Evolutionary conservation across 2,888 invertebrate species (phyloP), one percentile per base, ranked within the genome.

Genomic region (Aspidapion aeneum): DNA sequence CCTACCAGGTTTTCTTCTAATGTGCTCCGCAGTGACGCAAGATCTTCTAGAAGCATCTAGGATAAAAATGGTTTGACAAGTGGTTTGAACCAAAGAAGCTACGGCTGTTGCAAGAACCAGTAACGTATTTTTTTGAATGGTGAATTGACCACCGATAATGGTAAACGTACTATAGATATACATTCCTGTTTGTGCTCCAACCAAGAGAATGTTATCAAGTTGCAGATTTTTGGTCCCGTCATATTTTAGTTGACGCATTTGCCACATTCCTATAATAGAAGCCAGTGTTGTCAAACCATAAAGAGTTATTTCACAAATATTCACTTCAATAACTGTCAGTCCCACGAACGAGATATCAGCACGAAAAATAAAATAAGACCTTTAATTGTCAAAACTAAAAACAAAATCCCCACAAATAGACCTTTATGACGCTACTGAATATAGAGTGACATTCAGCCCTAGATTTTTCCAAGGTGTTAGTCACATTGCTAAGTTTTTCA

Each of bases 321-420:
- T 91, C 19, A 72, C 74, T 60, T 72, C 73, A 48, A 71, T 69
- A 18, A 72, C 73, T 1, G 70, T 71, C 18, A 72, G 64, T 74
- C 85, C 81, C 58, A 86, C 84, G 66, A 87, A 2, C 67, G 61
- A 12, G 70, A 68, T 17, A 69, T 71, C 57, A 96, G 81, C 0
- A 95, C 94, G 78, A 94, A 95, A 81, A 95, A 95, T 85, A 94
- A 89, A 61, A 96, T n/a, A n/a, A n/a, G n/a, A n/a, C n/a, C n/a
- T n/a, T n/a, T n/a, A 58, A 94, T 93, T 0, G 79, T 78, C 63
- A 92, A 83, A 0, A 94, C 93, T 60, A 94, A 88, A 91, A 96
- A 66, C 57, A 73, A 63, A 52, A 73, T 73, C n/a, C 72, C 1
- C n/a, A 94, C 90, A 78, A 96, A 96, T 2, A 96, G 84, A 0